phyloP scores from a whole-genome alignment of 2,113 vertebrate genomes.

The Sinocyclocheilus maitianheensis region DNA sequence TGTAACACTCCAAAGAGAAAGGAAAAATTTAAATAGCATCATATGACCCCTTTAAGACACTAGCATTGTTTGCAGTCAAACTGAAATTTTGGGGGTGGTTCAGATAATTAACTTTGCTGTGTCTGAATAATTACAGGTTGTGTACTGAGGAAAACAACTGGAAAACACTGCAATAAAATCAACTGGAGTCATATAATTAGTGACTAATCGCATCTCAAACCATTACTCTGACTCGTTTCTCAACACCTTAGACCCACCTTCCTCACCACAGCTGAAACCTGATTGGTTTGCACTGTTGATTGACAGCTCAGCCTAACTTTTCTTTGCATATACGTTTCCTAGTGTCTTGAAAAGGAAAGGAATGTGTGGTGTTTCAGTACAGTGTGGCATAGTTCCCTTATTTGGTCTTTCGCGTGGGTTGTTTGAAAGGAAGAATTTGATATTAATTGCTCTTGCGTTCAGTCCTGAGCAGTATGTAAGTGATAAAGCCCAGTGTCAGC shows the following conservation, averaged over 20 bases:
- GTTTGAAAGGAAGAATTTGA: neutral
- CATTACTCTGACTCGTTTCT: neutral
- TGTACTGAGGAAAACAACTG: conserved; percentile 63
- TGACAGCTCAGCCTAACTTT: neutral
- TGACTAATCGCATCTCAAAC: conserved; percentile 63
- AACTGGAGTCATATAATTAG: conserved; percentile 68
- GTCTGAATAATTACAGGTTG: conserved; percentile 79
- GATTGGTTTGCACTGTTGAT: neutral
- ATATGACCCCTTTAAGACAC: conserved; percentile 49
- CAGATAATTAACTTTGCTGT: conserved; percentile 79
- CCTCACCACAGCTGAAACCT: neutral
- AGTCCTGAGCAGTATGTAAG: neutral
- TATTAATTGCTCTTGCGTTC: neutral
- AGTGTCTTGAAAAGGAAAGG: neutral
- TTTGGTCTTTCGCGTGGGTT: neutral
- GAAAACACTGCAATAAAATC: conserved; percentile 77
- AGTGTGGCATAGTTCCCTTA: neutral
- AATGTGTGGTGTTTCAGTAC: neutral
- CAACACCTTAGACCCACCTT: neutral
- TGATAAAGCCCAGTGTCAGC: neutral
- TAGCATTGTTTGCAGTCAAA: conserved; percentile 77
- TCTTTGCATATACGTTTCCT: neutral
- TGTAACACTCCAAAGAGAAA: no score
- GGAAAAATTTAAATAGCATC: no score
- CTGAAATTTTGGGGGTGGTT: conserved; percentile 69